A percentile compares a stretch with the other conserved stretches of the same genome.
Evolutionary conservation across 2,888 invertebrate species (phyloP).

Genomic region (Disparrhopalites patrizii): DNA sequence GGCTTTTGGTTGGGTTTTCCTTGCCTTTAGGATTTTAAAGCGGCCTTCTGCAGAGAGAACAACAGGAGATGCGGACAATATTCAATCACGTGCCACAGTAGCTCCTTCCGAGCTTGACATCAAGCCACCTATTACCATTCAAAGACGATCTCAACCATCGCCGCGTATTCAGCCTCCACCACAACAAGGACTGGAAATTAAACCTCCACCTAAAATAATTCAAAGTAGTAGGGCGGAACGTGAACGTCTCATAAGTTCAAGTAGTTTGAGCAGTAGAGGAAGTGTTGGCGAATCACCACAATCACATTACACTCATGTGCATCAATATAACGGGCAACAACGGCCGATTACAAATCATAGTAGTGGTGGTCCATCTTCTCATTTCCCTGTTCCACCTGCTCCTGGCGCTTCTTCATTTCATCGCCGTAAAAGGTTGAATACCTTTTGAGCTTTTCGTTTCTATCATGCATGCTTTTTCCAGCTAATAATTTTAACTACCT

Average conservation of each 20-base stretch:
- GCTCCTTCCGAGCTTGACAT: slow-evolving; percentile 3
- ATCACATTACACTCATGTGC: neutral
- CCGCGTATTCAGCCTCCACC: neutral
- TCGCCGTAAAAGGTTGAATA: slow-evolving; percentile 22
- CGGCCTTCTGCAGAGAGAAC: slow-evolving; percentile 6
- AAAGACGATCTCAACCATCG: slow-evolving; percentile 8
- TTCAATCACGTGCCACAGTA: too few relatives aligned
- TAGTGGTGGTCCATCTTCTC: slow-evolving; percentile 5
- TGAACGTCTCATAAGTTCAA: slow-evolving; percentile 17
- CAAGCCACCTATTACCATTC: neutral
- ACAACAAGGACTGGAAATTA: neutral
- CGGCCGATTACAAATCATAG: slow-evolving; percentile 5
- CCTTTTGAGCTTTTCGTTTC: slow-evolving; percentile 4
- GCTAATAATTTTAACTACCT: neutral
- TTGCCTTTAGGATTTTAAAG: slow-evolving; percentile 12
- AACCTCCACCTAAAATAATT: slow-evolving; percentile 7
- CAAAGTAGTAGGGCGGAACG: slow-evolving; percentile 3
- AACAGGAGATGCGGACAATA: neutral
- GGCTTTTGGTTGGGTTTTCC: slow-evolving; percentile 15
- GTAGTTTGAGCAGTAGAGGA: slow-evolving; percentile 14
- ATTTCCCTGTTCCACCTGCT: slow-evolving; percentile 17
- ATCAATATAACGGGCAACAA: neutral
- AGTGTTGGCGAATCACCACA: neutral
- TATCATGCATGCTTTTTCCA: neutral
- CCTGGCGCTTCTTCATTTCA: slow-evolving; percentile 14